These are phyloP conservation scores for Peromyscus eremicus DNA, from an alignment of 2,797 vertebrate genomes.

Conservation along the genomic window DNA sequence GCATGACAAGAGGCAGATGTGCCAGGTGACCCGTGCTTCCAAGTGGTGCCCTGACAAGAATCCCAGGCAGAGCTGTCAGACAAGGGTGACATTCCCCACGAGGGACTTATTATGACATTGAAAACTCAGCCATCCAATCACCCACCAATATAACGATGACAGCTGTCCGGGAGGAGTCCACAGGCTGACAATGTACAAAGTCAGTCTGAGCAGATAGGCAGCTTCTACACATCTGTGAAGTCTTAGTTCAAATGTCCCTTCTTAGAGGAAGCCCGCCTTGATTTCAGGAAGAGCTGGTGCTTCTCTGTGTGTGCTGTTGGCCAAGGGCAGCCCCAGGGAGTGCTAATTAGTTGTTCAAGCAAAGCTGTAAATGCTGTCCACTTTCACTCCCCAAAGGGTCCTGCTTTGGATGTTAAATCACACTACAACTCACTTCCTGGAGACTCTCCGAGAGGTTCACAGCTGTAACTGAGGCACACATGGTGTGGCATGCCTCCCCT, in stretches of 20 bases:
- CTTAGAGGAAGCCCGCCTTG: background rate
- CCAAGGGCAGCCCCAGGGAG: background rate
- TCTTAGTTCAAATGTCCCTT: background rate
- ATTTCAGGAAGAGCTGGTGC: background rate
- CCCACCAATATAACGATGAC: background rate
- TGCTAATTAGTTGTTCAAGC: background rate
- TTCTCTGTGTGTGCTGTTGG: background rate
- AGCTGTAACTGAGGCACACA: background rate
- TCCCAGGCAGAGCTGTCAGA: background rate
- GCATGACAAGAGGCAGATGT: background rate
- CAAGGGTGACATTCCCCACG: background rate
- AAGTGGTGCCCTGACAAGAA: background rate
- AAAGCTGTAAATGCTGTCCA: background rate
- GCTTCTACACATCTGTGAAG: background rate
- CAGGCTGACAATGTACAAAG: background rate
- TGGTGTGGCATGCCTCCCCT: background rate
- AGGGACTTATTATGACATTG: background rate
- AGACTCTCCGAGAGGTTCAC: background rate
- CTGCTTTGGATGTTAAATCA: background rate
- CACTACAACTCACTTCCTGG: background rate
- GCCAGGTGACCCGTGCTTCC: background rate
- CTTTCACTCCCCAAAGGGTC: background rate
- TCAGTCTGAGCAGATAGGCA: background rate
- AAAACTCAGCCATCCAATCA: background rate
- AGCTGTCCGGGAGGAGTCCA: background rate